Percentiles rank a stretch among this genome's conserved stretches.
Evolutionary conservation across 2,888 invertebrate species (phyloP).

Genomic region (Formica aserva): DNA sequence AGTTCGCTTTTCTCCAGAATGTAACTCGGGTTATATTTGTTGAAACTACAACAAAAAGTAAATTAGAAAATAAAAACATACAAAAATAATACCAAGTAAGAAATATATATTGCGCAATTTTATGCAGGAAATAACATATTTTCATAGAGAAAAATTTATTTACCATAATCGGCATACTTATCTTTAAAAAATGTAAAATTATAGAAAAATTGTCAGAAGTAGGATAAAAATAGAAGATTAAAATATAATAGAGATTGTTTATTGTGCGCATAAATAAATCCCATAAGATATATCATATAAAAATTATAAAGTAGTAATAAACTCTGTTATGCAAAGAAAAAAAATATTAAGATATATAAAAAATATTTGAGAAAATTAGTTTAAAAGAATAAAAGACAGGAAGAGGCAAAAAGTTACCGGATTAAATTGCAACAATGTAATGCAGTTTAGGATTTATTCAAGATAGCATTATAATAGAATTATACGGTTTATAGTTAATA

Average conservation of each 20-base stretch:
- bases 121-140: neutral
- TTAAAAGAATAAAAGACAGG: neutral
- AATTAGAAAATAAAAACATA: conserved; percentile 21
- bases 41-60: conserved; percentile 60
- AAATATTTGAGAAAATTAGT: neutral
- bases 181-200: conserved; percentile 10
- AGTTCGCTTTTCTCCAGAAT: neutral
- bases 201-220: conserved; percentile 15
- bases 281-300: conserved; percentile 7
- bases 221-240: conserved; percentile 2
- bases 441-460: conserved; percentile 26
- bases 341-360: conserved; percentile 6
- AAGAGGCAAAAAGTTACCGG: neutral
- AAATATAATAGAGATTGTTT: conserved; percentile 12
- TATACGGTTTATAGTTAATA: neutral
- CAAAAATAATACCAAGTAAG: neutral
- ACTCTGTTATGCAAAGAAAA: neutral
- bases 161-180: conserved; percentile 17
- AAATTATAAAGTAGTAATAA: neutral
- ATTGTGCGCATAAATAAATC: conserved; percentile 5
- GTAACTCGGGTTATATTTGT: neutral
- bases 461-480: conserved; percentile 23
- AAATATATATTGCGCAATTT: neutral
- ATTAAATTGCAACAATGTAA: conserved; percentile 19
- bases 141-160: neutral